Evolutionary conservation across 2,888 invertebrate genomes (phyloP).

Genomic region (Tenthredo notha): DNA sequence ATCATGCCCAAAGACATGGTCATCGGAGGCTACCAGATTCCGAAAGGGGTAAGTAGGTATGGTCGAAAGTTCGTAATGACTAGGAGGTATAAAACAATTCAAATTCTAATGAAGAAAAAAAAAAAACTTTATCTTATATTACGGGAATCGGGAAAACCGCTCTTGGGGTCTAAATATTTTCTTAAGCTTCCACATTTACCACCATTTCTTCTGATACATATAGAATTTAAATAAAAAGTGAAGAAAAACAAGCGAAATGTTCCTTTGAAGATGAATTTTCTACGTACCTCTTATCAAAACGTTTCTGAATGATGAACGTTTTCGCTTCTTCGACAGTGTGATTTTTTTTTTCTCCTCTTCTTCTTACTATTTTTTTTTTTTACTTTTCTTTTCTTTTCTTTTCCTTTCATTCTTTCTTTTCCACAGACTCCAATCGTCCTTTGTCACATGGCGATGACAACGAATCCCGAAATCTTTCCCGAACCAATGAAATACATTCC

Average conservation of each 20-base stretch:
- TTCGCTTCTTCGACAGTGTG: not conserved
- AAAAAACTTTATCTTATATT: not conserved
- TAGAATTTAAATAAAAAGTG: not conserved
- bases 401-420: not conserved
- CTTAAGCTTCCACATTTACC: not conserved
- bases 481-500: conserved; percentile 50
- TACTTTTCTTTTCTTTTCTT: not conserved
- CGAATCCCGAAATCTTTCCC: conserved; percentile 28
- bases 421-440: conserved; percentile 16
- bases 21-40: conserved; percentile 66
- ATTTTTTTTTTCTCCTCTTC: not conserved
- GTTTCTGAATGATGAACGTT: conserved; percentile 7
- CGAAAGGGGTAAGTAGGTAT: conserved; percentile 56
- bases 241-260: not conserved
- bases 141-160: not conserved
- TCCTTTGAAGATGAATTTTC: conserved; percentile 24
- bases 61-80: not conserved
- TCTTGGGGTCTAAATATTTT: not conserved
- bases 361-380: not conserved
- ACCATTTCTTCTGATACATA: not conserved
- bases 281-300: not conserved
- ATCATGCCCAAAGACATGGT: conserved; percentile 61
- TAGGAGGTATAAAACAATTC: not conserved
- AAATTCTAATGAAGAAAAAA: not conserved
- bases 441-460: conserved; percentile 44